Base-by-base conservation (phyloP, 2,113 vertebrate species). In the Austrofundulus limnaeus region DNA sequence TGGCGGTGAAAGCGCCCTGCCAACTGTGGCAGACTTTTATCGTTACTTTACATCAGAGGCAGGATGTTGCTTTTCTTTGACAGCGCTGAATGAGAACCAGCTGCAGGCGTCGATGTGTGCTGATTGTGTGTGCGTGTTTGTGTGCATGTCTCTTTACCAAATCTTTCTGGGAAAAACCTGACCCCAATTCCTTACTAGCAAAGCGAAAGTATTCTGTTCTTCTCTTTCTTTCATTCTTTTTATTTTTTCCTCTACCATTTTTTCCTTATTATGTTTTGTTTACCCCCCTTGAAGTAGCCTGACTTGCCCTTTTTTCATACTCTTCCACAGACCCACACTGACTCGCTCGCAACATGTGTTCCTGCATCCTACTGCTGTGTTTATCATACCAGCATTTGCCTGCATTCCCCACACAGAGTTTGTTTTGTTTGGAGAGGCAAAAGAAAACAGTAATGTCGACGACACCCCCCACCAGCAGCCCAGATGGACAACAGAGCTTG, bases 151-250 rank as follows among this genome's bases (percentile, higher is more conserved):
- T 63, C 17, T 68, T 71, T 54, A 77, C 43, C 46, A 56, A 81
- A 66, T 34, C 70, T 84, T 70, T 83, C 88, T 94, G 94, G 93
- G 94, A 95, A 95, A 84, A 75, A 37, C 2, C 84, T 31, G 86
- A 94, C 91, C 88, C 75, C 76, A 64, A 88, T 80, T 91, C 72
- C 69, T 66, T 51, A 80, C 79, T 57, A 74, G 63, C 69, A 82
- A 28, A 85, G 81, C 70, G 53, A 21, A 74, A 45, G 47, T 75
- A 85, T 75, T 81, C 61, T 61, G 65, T 61, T 11, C 39, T 23
- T n/a, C 48, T 49, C 28, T 53, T 19, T 72, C 83, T 71, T 75
- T 56, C 53, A 67, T 62, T 73, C 85, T 75, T 83, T 61, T 59
- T 66, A 63, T n/a, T n/a, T n/a, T 12, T 56, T 49, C 51, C n/a